Conservation (phyloP, 2,113 vertebrate species). For the Propithecus coquereli region DNA sequence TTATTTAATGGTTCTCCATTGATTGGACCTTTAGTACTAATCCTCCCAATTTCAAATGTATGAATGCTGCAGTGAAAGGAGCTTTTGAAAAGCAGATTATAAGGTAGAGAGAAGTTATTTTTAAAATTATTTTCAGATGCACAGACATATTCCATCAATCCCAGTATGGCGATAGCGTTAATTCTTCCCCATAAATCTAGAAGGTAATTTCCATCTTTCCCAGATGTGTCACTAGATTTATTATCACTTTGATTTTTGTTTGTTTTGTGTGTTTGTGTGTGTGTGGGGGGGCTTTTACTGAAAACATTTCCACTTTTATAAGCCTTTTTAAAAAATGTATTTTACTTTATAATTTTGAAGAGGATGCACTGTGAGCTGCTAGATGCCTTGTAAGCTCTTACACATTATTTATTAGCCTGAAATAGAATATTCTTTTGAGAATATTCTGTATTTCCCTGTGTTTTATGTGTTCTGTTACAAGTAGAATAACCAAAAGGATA, state of each 20-base stretch:
- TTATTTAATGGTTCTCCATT: neutral
- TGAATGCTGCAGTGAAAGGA: neutral
- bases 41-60: neutral
- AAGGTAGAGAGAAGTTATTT: neutral
- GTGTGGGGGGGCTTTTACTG: neutral
- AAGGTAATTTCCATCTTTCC: neutral
- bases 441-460: neutral
- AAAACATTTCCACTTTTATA: neutral
- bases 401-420: neutral
- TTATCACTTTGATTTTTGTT: neutral
- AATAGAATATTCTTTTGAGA: neutral
- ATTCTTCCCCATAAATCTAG: neutral
- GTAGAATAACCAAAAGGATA: neutral
- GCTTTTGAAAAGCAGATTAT: neutral
- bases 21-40: neutral
- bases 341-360: conserved; percentile 2
- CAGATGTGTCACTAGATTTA: neutral
- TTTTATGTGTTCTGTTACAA: neutral
- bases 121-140: neutral
- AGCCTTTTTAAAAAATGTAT: neutral
- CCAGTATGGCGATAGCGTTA: neutral
- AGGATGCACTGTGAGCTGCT: neutral
- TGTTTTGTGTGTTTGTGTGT: neutral
- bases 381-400: neutral
- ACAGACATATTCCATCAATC: neutral